Evolutionary conservation across 2,888 invertebrate genomes (phyloP).

Genomic region (Lysandra bellargus): DNA sequence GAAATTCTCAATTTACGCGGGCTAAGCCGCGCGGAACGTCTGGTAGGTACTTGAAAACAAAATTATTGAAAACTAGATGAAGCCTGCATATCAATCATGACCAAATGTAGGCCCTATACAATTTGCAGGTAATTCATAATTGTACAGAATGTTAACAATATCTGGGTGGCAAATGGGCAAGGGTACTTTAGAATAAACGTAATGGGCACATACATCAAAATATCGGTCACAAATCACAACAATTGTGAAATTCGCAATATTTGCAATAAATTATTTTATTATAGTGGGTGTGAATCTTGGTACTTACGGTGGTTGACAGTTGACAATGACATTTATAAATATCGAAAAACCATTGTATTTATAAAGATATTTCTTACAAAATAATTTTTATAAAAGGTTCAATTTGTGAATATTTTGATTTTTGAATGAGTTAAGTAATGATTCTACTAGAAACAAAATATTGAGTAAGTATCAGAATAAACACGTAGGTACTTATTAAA

Average conservation of each 20-base stretch:
- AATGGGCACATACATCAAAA: background rate
- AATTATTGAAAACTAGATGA: too few relatives aligned
- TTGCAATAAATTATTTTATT: background rate
- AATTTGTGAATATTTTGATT: background rate
- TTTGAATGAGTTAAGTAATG: too few relatives aligned
- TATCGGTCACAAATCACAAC: constrained; percentile 9
- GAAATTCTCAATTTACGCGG: too few relatives aligned
- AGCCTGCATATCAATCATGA: too few relatives aligned
- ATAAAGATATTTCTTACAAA: background rate
- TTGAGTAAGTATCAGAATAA: too few relatives aligned
- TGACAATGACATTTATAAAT: background rate
- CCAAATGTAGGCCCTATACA: too few relatives aligned
- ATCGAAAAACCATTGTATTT: background rate
- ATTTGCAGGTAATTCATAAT: background rate
- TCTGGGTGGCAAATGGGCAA: background rate
- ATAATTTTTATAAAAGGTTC: too few relatives aligned
- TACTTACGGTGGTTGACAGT: constrained; percentile 12
- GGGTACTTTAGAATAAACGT: background rate
- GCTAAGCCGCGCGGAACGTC: too few relatives aligned
- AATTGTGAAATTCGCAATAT: constrained; percentile 15
- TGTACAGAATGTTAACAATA: background rate
- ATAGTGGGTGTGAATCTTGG: constrained; percentile 7
- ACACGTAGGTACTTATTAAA: too few relatives aligned
- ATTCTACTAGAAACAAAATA: too few relatives aligned
- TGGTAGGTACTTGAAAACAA: too few relatives aligned